Base-by-base conservation (phyloP, 2,888 invertebrate species). In the Cataglyphis cursor region DNA sequence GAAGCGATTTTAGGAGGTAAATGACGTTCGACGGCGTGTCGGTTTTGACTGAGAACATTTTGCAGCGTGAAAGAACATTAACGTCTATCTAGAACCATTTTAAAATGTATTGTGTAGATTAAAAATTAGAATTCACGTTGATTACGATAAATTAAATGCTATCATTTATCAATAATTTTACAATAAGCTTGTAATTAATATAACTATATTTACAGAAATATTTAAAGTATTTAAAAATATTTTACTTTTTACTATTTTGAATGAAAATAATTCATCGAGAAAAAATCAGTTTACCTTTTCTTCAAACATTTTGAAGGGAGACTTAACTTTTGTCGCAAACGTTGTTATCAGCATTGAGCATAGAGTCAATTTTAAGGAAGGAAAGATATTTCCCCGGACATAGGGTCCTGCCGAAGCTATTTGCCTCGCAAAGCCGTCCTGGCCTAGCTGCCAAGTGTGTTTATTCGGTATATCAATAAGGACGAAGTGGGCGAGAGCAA, bases 401-500 rank as follows among this genome's bases (percentile, higher is more conserved):
- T 68, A 51, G 41, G 66, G 68, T 78, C 82, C 73, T 80, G 75
- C 48, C 62, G 70, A 81, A 75, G 82, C 85, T 89, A 91, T 91
- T 90, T 92, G 88, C 89, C 87, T 91, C 83, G 86, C 88, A 90
- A 91, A 88, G 90, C 90, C 86, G 82, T 82, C 78, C 86, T 66
- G 78, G 84, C 84, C 82, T 84, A 85, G 85, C 87, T 89, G 89
- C 86, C 89, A 89, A 90, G 88, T 88, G 92, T 92, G 90, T 91
- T 93, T 92, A 91, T 92, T 91, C 90, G 91, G 92, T 92, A 92
- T 92, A 92, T 93, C 93, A 91, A 93, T 93, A 93, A 93, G 92
- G 84, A 88, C 87, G 85, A 82, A 88, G 88, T 87, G 90, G 86
- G 82, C 72, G 57, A 81, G 74, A 83, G 81, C 82, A 80, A 82